Evolutionary conservation across 1,140 invertebrate genomes (phyloP).

Genomic region (Solenopsis invicta): DNA sequence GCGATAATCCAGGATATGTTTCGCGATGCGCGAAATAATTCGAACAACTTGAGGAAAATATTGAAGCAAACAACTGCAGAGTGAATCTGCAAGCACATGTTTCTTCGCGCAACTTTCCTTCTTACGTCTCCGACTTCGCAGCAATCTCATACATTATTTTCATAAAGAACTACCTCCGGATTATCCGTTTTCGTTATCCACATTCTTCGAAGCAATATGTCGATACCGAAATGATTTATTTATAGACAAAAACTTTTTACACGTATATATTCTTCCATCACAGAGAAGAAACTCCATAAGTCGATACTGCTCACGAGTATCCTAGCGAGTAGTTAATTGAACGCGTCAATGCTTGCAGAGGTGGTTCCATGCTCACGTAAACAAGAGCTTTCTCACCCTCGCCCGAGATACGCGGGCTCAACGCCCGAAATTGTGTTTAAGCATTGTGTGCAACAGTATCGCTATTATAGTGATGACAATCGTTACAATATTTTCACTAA

Average conservation of each 20-base stretch:
- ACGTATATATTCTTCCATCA: constrained; percentile 6
- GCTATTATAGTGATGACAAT: background rate
- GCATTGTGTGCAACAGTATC: background rate
- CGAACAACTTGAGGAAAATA: constrained; percentile 21
- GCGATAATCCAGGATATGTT: constrained; percentile 20
- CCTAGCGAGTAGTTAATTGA: constrained; percentile 72
- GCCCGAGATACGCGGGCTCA: constrained; percentile 33
- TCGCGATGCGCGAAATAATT: constrained; percentile 27
- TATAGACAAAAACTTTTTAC: background rate
- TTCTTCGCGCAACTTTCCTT: constrained; percentile 16
- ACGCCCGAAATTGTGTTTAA: constrained; percentile 23
- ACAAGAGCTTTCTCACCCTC: constrained; percentile 73
- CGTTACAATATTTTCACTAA: background rate
- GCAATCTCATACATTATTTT: constrained; percentile 7
- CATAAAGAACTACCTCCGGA: background rate
- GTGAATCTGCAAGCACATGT: background rate
- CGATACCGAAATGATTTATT: constrained; percentile 15
- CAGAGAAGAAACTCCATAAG: background rate
- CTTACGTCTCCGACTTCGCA: background rate
- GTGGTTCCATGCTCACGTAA: constrained; percentile 67
- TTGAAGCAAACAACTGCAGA: background rate
- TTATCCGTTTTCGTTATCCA: background rate
- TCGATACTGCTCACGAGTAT: constrained; percentile 50
- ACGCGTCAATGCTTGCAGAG: constrained; percentile 70
- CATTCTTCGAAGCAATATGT: background rate